Evolutionary conservation across 1,140 invertebrate genomes (phyloP), one percentile per base, ranked within the genome.

Genomic region (Cydia pomonella): DNA sequence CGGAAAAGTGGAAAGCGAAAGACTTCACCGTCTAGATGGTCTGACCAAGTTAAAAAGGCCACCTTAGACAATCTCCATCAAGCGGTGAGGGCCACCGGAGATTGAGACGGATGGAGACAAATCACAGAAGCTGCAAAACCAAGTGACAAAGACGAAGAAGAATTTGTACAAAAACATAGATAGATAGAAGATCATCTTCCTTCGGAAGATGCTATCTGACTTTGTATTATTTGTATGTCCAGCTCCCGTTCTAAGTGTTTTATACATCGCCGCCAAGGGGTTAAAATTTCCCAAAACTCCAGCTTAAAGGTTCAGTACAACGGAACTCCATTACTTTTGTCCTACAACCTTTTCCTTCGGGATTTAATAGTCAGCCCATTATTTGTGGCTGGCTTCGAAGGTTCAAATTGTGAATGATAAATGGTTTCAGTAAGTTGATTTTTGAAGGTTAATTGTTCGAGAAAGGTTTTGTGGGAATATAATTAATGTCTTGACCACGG

Each of bases 281-380:
- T 88, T 84, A 80, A 80, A 80, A 81, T 82, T 82, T 75, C 80
- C 80, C 82, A 79, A 87, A 85, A 84, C 85, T 81, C 66, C 82
- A 80, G 79, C 80, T 84, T 85, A 82, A 82, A 79, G 83, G 79
- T 75, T 69, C 80, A 72, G 79, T 84, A 89, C 87, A 89, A 84
- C 84, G 76, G 80, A 87, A 89, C 82, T 87, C 87, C 87, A 89
- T 89, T 89, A 89, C 83, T 87, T 82, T 77, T 73, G 75, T 77
- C 76, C 80, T 80, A 79, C 63, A 66, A 38, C 64, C 25, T 69
- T 59, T 77, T 79, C 77, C 53, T 59, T 41, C 63, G 79, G 77
- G 81, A 80, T 82, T 82, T 82, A 80, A 78, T 80, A 79, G 72
- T 76, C 78, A 80, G 81, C 84, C 80, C 82, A 85, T 84, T 83